Evolutionary conservation across 2,113 vertebrate genomes (phyloP).

Genomic region (Genyomyrus donnyi): DNA sequence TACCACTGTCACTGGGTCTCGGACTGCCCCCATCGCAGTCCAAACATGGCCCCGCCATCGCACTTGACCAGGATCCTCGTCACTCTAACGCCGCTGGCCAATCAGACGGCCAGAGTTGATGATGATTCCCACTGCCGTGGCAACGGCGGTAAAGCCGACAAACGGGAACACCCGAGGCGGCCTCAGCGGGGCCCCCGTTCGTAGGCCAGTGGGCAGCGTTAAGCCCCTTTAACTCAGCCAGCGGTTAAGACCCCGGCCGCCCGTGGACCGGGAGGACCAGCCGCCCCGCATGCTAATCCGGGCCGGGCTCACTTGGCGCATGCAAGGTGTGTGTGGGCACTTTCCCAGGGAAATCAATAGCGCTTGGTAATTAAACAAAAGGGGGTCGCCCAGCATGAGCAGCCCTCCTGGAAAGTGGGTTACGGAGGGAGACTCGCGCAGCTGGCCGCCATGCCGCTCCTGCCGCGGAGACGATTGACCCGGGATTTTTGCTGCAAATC

Average conservation of each 20-base stretch:
- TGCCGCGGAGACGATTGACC: background rate
- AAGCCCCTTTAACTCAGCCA: slow-evolving; percentile 7
- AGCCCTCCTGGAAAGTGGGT: slow-evolving; percentile 64
- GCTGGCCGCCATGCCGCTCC: slow-evolving; percentile 43
- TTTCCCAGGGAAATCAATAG: slow-evolving; percentile 76
- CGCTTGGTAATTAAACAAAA: slow-evolving; percentile 75
- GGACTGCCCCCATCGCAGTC: too few relatives aligned
- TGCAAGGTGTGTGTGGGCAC: slow-evolving; percentile 34
- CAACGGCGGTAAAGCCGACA: background rate
- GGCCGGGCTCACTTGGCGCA: background rate
- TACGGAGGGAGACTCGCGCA: slow-evolving; percentile 60
- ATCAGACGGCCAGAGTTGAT: background rate
- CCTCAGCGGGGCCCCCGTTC: background rate
- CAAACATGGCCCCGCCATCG: background rate
- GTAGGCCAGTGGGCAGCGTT: background rate
- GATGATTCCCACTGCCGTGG: background rate
- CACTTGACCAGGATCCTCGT: background rate
- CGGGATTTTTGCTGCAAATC: background rate
- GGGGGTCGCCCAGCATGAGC: slow-evolving; percentile 50
- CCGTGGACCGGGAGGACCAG: background rate
- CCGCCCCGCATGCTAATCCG: background rate
- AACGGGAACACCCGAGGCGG: background rate
- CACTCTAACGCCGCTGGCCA: background rate
- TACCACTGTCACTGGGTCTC: background rate
- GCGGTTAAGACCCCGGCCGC: background rate